Evolutionary conservation across 2,888 invertebrate species (phyloP).

Genomic region (Hydriomena furcata): DNA sequence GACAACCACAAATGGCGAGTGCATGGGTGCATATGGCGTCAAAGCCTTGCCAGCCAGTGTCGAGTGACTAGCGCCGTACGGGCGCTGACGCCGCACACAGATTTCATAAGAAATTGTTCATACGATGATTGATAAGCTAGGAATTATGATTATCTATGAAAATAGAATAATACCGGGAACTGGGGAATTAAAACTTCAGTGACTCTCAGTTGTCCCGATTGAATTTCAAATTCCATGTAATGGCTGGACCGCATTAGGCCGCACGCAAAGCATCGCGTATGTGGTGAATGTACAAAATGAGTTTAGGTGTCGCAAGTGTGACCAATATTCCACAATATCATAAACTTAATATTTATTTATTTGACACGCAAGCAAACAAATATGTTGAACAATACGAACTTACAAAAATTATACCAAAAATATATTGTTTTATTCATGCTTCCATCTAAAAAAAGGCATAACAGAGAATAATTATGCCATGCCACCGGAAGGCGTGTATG

Average conservation of each 20-base stretch:
- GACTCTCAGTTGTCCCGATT: slow-evolving; percentile 20
- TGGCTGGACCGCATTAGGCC: background rate
- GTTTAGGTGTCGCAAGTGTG: too few relatives aligned
- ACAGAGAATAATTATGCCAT: too few relatives aligned
- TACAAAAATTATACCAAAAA: too few relatives aligned
- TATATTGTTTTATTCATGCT: too few relatives aligned
- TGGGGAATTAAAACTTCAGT: slow-evolving; percentile 32
- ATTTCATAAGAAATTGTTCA: slow-evolving; percentile 68
- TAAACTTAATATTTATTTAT: too few relatives aligned
- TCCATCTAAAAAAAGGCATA: too few relatives aligned
- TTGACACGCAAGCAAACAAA: too few relatives aligned
- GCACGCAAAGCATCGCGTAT: too few relatives aligned
- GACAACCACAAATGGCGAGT: background rate
- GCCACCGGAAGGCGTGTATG: too few relatives aligned
- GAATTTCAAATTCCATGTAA: slow-evolving; percentile 23
- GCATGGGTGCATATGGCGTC: background rate
- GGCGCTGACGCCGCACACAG: slow-evolving; percentile 60
- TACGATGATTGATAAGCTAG: slow-evolving; percentile 57
- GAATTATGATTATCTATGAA: slow-evolving; percentile 57
- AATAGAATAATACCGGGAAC: slow-evolving; percentile 54
- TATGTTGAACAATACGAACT: too few relatives aligned
- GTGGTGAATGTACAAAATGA: too few relatives aligned
- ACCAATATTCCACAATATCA: too few relatives aligned
- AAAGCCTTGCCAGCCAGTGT: slow-evolving; percentile 64
- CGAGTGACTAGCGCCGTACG: slow-evolving; percentile 59